Conservation (phyloP, 1,140 invertebrate species). For the Whitmania pigra region DNA sequence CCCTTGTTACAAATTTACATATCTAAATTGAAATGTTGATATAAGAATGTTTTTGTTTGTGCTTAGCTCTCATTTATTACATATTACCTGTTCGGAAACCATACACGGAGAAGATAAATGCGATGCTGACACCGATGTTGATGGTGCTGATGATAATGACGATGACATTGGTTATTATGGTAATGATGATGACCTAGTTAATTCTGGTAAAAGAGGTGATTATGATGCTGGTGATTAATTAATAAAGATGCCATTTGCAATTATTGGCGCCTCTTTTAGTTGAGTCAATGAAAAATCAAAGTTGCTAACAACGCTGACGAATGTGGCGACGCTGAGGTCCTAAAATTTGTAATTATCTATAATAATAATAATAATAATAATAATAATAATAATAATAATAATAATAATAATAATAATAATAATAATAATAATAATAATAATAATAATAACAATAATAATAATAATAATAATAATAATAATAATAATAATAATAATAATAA, state of each 20-base stretch:
- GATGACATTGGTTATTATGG: background rate
- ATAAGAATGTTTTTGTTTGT: no score
- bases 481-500: background rate
- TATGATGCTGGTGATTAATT: no score
- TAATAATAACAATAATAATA: background rate
- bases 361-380: background rate
- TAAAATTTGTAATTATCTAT: background rate
- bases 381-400: background rate
- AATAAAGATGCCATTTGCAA: no score
- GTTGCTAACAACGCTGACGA: background rate
- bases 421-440: background rate
- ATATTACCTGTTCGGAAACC: no score
- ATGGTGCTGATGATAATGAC: background rate
- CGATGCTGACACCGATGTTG: background rate
- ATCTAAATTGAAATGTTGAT: no score
- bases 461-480: slow-evolving; percentile 3
- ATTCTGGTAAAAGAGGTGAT: background rate
- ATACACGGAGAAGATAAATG: background rate
- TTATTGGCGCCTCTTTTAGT: no score
- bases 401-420: slow-evolving; percentile 3
- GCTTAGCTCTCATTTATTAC: no score
- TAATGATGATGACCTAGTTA: background rate
- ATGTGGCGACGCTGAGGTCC: background rate
- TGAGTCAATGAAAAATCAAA: no score
- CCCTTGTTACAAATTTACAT: no score